Percentiles rank a stretch among this genome's conserved stretches.
These are phyloP conservation scores for Drosophila meridionalis DNA, from an alignment of 2,888 invertebrate species.

Conservation along the genomic window DNA sequence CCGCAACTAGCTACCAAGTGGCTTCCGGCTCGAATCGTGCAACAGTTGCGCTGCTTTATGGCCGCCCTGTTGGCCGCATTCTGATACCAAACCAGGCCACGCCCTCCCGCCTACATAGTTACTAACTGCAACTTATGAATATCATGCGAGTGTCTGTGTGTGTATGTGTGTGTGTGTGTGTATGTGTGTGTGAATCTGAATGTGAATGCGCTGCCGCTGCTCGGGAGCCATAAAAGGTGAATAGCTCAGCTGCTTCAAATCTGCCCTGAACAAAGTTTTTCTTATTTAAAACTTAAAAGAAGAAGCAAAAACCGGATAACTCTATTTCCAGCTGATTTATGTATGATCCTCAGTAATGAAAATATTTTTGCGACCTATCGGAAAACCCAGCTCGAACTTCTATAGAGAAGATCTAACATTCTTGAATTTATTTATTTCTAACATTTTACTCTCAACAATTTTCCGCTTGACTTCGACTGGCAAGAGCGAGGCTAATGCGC, in stretches of 20 bases:
- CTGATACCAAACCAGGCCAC: conserved; percentile 36
- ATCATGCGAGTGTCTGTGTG: conserved; percentile 6
- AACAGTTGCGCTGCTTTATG: conserved; percentile 78
- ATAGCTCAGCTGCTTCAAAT: conserved; percentile 5
- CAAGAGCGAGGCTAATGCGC: neutral
- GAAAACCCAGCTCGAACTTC: neutral
- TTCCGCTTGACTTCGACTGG: neutral
- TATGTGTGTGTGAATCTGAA: conserved; percentile 5
- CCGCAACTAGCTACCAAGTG: conserved; percentile 61
- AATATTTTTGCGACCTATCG: neutral
- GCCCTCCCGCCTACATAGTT: neutral
- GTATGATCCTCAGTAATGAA: neutral
- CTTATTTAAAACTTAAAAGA: neutral
- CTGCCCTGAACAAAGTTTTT: neutral
- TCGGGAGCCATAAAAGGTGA: conserved; percentile 33
- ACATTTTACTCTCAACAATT: neutral
- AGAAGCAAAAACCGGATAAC: neutral
- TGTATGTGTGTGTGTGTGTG: conserved; percentile 6
- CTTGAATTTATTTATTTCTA: neutral
- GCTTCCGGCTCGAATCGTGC: conserved; percentile 50
- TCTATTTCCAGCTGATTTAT: neutral
- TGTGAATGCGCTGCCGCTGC: conserved; percentile 4
- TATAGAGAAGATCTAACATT: too few species aligned
- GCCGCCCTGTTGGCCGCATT: conserved; percentile 49
- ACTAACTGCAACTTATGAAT: conserved; percentile 59